Conservation (phyloP, 2,888 invertebrate species). For the Yponomeuta plumbellus region DNA sequence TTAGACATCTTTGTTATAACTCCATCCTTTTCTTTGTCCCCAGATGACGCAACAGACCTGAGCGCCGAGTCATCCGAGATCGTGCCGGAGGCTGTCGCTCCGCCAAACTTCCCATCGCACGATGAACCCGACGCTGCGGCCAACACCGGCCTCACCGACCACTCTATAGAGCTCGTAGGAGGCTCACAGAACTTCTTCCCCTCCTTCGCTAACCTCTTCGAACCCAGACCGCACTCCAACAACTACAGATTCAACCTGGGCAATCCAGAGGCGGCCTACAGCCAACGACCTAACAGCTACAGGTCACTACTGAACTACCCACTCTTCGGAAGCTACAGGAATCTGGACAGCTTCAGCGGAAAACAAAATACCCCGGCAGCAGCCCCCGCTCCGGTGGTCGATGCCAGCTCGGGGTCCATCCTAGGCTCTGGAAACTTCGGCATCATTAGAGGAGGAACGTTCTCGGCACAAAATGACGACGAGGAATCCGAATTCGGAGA, state of each 20-base stretch:
- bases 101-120: constrained; percentile 37
- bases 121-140: constrained; percentile 42
- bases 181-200: constrained; percentile 86
- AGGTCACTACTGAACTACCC: constrained; percentile 66
- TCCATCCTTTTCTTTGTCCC: neutral
- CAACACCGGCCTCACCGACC: constrained; percentile 53
- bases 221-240: constrained; percentile 71
- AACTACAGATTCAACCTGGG: constrained; percentile 77
- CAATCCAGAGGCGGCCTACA: constrained; percentile 78
- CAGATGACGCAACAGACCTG: constrained; percentile 58
- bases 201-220: constrained; percentile 82
- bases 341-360: constrained; percentile 48
- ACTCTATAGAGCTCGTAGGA: constrained; percentile 73
- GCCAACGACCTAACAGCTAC: constrained; percentile 75
- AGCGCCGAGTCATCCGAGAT: constrained; percentile 68
- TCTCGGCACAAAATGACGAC: constrained; percentile 85
- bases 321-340: constrained; percentile 57
- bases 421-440: constrained; percentile 92
- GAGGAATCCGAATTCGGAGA: constrained; percentile 76
- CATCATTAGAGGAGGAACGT: constrained; percentile 90
- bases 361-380: constrained; percentile 47
- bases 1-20: neutral
- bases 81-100: constrained; percentile 62
- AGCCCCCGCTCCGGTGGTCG: constrained; percentile 51
- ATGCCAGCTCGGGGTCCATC: constrained; percentile 77